phyloP scores from a whole-genome alignment of 2,797 vertebrate genomes.

The Epinephelus coioides region DNA sequence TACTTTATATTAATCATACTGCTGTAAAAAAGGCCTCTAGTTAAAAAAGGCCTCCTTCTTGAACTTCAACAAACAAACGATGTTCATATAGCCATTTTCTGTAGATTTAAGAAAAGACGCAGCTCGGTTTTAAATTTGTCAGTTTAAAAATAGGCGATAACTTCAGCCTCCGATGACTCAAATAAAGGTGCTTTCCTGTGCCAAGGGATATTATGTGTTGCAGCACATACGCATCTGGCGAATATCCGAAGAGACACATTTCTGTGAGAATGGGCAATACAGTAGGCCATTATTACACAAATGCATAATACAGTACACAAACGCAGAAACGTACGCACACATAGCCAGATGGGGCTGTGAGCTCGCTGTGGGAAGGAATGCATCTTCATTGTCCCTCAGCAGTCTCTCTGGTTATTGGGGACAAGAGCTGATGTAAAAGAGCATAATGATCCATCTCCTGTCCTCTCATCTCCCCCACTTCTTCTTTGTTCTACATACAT shows the following conservation, averaged over 20 bases:
- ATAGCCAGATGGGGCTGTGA: slow-evolving; percentile 77
- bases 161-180: slow-evolving; percentile 41
- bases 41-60: background rate
- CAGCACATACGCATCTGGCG: slow-evolving; percentile 66
- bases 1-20: background rate
- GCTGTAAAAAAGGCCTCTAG: background rate
- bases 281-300: slow-evolving; percentile 74
- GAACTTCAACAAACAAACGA: background rate
- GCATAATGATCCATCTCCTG: slow-evolving; percentile 60
- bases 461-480: slow-evolving; percentile 51
- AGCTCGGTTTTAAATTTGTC: slow-evolving; percentile 38
- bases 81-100: background rate
- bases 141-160: slow-evolving; percentile 48
- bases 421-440: slow-evolving; percentile 59
- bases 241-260: slow-evolving; percentile 65
- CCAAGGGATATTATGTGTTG: slow-evolving; percentile 65
- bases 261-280: slow-evolving; percentile 68
- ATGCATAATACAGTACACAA: slow-evolving; percentile 76
- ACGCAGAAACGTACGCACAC: slow-evolving; percentile 68
- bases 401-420: slow-evolving; percentile 66
- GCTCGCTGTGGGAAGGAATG: slow-evolving; percentile 68
- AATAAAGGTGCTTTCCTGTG: slow-evolving; percentile 50
- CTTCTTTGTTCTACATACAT: slow-evolving; percentile 47
- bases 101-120: background rate
- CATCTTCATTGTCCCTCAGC: slow-evolving; percentile 76